Percentiles rank a stretch among this genome's conserved stretches.
These are phyloP conservation scores for Bothrops alternatus DNA, from an alignment of 2,797 vertebrate species.

Conservation along the genomic window DNA sequence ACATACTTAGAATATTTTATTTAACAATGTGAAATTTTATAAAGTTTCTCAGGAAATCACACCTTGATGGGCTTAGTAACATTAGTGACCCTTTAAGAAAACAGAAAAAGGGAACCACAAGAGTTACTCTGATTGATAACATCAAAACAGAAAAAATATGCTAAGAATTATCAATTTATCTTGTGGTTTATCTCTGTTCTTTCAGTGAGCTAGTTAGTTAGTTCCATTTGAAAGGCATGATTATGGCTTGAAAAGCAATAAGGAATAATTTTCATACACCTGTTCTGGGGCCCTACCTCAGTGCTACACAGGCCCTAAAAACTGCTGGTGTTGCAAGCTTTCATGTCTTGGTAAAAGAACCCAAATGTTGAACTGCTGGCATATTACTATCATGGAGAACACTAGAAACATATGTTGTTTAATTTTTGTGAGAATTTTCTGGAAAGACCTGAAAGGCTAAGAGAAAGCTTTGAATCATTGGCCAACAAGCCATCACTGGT, in stretches of 20 bases:
- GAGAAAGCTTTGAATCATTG: neutral
- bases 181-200: neutral
- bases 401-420: neutral
- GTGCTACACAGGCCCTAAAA: neutral
- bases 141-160: neutral
- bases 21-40: neutral
- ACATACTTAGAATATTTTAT: constrained; percentile 2
- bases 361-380: neutral
- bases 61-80: neutral
- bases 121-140: neutral
- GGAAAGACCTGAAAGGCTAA: neutral
- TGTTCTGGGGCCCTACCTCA: neutral
- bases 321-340: neutral
- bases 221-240: neutral
- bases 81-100: neutral
- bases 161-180: neutral
- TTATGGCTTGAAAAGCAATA: neutral
- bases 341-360: neutral
- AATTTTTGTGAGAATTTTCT: neutral
- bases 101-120: neutral
- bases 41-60: neutral
- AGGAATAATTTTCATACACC: neutral
- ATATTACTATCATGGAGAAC: neutral
- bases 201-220: neutral
- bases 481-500: neutral